Evolutionary conservation across 2,888 invertebrate species (phyloP).

Genomic region (Trissoscelio sp.): DNA sequence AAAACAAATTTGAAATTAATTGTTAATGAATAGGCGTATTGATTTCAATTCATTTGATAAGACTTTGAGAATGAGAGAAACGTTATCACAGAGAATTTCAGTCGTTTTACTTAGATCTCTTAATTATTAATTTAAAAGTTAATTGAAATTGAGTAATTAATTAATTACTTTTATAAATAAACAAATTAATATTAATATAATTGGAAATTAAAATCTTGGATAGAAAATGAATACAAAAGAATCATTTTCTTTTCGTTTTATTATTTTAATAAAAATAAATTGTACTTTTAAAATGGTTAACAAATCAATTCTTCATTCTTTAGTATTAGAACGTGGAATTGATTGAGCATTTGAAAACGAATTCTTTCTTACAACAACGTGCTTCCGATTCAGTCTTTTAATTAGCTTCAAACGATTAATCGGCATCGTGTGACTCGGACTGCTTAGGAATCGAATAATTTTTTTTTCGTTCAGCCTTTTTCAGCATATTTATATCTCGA

Average conservation of each 20-base stretch:
- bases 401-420: constrained; percentile 28
- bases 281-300: too few species aligned
- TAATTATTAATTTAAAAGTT: neutral
- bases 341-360: constrained; percentile 34
- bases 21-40: neutral
- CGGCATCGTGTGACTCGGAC: constrained; percentile 58
- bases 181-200: too few species aligned
- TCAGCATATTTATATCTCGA: constrained; percentile 11
- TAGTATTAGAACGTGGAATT: neutral
- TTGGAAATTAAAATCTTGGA: too few species aligned
- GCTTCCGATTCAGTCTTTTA: constrained; percentile 52
- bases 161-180: too few species aligned
- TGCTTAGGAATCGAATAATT: constrained; percentile 44
- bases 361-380: constrained; percentile 25
- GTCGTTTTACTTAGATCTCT: constrained; percentile 31
- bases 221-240: too few species aligned
- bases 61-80: constrained; percentile 13
- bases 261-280: too few species aligned
- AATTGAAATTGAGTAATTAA: too few species aligned
- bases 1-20: constrained; percentile 13
- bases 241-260: too few species aligned
- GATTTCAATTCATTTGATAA: neutral
- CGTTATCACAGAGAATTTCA: constrained; percentile 64
- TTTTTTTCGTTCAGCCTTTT: constrained; percentile 48
- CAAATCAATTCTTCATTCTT: neutral